Base-by-base conservation (phyloP, 2,888 invertebrate genomes). In the Morpho achilles region DNA sequence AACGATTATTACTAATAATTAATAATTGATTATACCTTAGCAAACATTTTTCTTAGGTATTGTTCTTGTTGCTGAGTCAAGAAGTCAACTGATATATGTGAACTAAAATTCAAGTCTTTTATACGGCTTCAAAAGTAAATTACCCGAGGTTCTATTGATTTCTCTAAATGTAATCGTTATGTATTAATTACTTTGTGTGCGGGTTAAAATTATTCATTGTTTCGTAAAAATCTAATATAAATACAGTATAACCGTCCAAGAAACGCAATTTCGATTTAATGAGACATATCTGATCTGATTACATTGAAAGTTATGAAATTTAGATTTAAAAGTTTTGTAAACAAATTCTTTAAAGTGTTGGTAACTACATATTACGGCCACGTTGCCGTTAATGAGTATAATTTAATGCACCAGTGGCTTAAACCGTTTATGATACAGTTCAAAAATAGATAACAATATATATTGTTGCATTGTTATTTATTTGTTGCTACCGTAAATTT, bases 41-140 rank as follows among this genome's bases (percentile, higher is more conserved):
- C 47, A 43, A 62, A 58, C 62, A 62, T 62, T 55, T 58, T 62
- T 44, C 8, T 32, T 40, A 43, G 32, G 7, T 56, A 56, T 59
- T 56, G 59, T 56, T 61, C 50, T 56, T 23, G 56, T 56, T 43
- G 42, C 55, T 43, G 50, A 59, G 40, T 58, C 53, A 58, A 53
- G 49, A 59, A 56, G 56, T 55, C 54, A 64, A 72, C 70, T 73
- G 72, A 67, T 69, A 66, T 48, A 59, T 50, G 61, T 61, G 60
- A 62, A 60, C 65, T 53, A 64, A 57, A 60, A 50, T 53, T 53
- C 63, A 62, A 58, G 65, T 64, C 67, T 69, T 74, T 69, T 74
- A 73, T 73, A 73, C 67, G 56, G 54, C 53, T 49, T 61, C 52
- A 65, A 63, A 62, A 60, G 61, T 66, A 63, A 54, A 54, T 53